Conservation (phyloP, 2,113 vertebrate species). For the Oophaga pumilio region DNA sequence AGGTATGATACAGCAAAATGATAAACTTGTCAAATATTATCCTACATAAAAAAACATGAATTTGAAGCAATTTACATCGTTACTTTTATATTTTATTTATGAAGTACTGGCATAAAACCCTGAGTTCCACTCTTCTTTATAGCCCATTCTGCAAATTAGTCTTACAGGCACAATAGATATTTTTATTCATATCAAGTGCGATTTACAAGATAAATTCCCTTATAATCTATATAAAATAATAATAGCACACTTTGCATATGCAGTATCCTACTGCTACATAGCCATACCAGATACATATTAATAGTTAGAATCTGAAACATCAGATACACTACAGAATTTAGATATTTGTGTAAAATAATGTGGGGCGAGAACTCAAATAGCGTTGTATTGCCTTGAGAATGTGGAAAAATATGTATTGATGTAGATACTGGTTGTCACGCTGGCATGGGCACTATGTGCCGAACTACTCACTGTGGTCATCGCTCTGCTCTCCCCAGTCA, state of each 20-base stretch:
- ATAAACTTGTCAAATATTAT: neutral
- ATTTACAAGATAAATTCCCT: constrained; percentile 1
- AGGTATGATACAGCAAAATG: neutral
- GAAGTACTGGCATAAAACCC: neutral
- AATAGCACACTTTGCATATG: neutral
- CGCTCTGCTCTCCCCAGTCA: too few species aligned
- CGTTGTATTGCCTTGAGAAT: too few species aligned
- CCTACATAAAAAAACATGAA: constrained; percentile 1
- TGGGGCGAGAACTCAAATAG: too few species aligned
- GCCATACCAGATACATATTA: neutral
- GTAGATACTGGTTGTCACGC: too few species aligned
- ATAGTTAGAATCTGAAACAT: neutral
- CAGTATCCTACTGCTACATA: neutral
- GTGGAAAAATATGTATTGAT: too few species aligned
- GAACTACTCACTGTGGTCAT: too few species aligned
- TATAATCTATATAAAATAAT: neutral
- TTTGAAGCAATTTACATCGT: constrained; percentile 14
- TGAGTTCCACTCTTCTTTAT: neutral
- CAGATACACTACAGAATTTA: neutral
- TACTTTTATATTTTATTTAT: constrained; percentile 23
- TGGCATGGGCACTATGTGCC: too few species aligned
- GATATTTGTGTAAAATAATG: neutral
- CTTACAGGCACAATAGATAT: constrained; percentile 4
- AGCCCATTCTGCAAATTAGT: neutral
- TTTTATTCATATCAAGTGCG: neutral